Evolutionary conservation across 1,140 invertebrate species (phyloP).

Genomic region (Vanessa tameamea): DNA sequence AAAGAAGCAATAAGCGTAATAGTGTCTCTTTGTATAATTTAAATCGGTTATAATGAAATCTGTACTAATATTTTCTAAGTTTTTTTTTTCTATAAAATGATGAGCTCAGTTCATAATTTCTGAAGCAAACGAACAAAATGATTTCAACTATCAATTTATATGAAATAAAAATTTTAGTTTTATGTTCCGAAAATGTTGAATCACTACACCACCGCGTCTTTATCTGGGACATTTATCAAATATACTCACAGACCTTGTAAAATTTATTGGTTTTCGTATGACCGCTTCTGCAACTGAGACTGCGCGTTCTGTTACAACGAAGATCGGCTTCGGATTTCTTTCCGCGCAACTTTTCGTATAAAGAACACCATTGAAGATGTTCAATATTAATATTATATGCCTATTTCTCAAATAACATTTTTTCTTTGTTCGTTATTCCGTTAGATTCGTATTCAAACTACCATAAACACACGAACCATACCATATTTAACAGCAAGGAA

Average conservation of each 20-base stretch:
- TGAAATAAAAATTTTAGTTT: slow-evolving; percentile 4
- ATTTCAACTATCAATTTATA: background rate
- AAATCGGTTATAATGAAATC: too few relatives aligned
- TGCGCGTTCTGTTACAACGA: slow-evolving; percentile 1
- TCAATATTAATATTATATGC: background rate
- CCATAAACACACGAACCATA: slow-evolving; percentile 15
- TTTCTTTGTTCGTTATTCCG: background rate
- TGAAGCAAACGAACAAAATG: background rate
- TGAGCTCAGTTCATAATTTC: background rate
- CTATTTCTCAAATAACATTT: background rate
- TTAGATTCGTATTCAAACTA: slow-evolving; percentile 6
- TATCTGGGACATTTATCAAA: slow-evolving; percentile 68
- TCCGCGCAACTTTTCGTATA: background rate
- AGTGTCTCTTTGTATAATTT: too few relatives aligned
- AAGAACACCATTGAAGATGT: background rate
- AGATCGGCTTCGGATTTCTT: slow-evolving; percentile 6
- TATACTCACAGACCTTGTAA: slow-evolving; percentile 61
- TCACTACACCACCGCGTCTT: slow-evolving; percentile 48
- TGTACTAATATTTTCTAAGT: too few relatives aligned
- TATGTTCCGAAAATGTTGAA: slow-evolving; percentile 23
- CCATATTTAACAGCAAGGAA: slow-evolving; percentile 13
- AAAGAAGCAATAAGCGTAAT: too few relatives aligned
- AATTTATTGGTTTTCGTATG: slow-evolving; percentile 68
- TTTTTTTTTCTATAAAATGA: too few relatives aligned
- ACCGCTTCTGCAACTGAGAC: slow-evolving; percentile 48